Conservation (phyloP, 2,888 invertebrate genomes). For the Drosophila peninsularis region DNA sequence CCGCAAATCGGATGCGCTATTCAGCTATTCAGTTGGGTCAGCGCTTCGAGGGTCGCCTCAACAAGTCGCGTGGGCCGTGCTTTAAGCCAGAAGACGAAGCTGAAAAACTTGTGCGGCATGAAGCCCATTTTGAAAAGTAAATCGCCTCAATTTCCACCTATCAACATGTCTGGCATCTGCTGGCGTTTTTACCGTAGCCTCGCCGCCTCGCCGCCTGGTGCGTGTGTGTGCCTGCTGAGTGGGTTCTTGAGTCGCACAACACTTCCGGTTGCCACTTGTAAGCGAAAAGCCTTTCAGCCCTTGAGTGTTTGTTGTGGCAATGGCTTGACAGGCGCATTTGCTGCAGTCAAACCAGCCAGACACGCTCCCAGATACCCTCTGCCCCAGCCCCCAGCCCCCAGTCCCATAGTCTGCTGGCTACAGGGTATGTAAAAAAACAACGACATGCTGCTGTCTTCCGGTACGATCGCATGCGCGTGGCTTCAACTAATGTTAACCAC, state of each 20-base stretch:
- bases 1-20: slow-evolving; percentile 21
- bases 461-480: slow-evolving; percentile 49
- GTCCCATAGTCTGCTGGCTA: background rate
- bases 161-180: slow-evolving; percentile 76
- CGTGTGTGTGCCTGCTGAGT: slow-evolving; percentile 62
- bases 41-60: slow-evolving; percentile 18
- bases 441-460: slow-evolving; percentile 51
- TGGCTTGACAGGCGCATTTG: slow-evolving; percentile 51
- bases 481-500: slow-evolving; percentile 52
- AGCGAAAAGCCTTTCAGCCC: slow-evolving; percentile 78
- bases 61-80: slow-evolving; percentile 23
- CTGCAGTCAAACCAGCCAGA: slow-evolving; percentile 29
- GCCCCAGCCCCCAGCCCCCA: no score
- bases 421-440: slow-evolving; percentile 47
- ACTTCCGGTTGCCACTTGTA: slow-evolving; percentile 79
- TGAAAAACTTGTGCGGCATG: slow-evolving; percentile 30
- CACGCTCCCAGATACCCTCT: slow-evolving; percentile 8
- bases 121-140: slow-evolving; percentile 65
- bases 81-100: slow-evolving; percentile 23
- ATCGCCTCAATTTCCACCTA: slow-evolving; percentile 79
- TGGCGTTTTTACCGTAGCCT: background rate
- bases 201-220: background rate
- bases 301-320: slow-evolving; percentile 75
- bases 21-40: slow-evolving; percentile 24
- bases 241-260: slow-evolving; percentile 77